Evolutionary conservation across 1,140 invertebrate species (phyloP), one percentile per base, ranked within the genome.

Genomic region (Carposina sasakii): DNA sequence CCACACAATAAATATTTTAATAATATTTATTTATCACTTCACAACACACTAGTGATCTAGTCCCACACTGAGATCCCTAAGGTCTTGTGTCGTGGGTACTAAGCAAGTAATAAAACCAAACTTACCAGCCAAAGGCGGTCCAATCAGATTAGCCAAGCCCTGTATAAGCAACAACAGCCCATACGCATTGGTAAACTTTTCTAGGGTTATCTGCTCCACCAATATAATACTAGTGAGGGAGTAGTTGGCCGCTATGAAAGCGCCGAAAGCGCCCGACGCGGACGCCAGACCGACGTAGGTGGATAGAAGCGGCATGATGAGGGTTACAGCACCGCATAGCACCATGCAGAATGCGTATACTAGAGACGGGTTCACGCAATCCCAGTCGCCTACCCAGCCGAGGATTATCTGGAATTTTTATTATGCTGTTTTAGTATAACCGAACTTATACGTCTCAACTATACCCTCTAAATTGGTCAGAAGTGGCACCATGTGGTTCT

Each of bases 161-260:
- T 97, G 95, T 44, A 96, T 94, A 2, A 97, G 85, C 42, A 96
- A 81, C 24, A 97, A 76, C 48, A 97, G 83, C 9, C 96, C 96
- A 67, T 97, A 97, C 2, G 94, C 94, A 65, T 94, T 95, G 0
- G 95, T 94, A 67, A 98, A 96, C 64, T 91, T 88, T 57, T 97
- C 95, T 20, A 97, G 67, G 3, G 93, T 91, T 48, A 95, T 93
- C 54, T 95, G 81, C 66, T 96, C 92, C 16, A 96, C 94, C 20
- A 96, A 85, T 46, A 96, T 96, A 54, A 95, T 93, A 55, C 93
- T 93, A 8, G 93, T 94, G 2, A 96, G 86, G 6, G 93, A 93
- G 81, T 96, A 96, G 74, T 96, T 96, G 9, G 94, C 94, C 3
- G 93, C 93, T 57, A 96, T 95, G 63, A 92, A 92, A 52, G 95